Base-by-base conservation (phyloP, 2,888 invertebrate species). In the Cantharis rufa region DNA sequence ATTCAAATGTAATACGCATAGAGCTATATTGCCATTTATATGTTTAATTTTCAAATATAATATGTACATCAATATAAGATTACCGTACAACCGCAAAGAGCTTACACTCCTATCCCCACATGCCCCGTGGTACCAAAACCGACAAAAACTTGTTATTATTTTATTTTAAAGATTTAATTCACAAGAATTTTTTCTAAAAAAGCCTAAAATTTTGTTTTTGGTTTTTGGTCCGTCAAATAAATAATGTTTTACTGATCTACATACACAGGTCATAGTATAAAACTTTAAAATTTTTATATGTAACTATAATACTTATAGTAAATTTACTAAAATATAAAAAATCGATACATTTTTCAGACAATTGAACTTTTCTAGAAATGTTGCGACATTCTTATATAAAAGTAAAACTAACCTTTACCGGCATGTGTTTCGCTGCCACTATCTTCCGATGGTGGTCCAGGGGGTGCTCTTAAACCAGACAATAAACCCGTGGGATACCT, bases 341-440 rank as follows among this genome's bases (percentile, higher is more conserved):
- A 48, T 48, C 7, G 48, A n/a, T 48, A n/a, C 48, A 48, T n/a
- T 48, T 48, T 48, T n/a, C n/a, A 48, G n/a, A n/a, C 48, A 5
- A 48, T 48, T 7, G n/a, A 48, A 48, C n/a, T 48, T n/a, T 48
- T n/a, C 48, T 48, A 48, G 4, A n/a, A 48, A n/a, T n/a, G 48
- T 48, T 13, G 7, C n/a, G 48, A 48, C n/a, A 48, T 48, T 48
- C 48, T 9, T n/a, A 11, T 48, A 48, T n/a, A 48, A 13, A 48
- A 48, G 7, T 74, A 61, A 74, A 62, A 81, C 86, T 81, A 85
- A 88, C 88, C 88, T 88, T 88, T 88, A 79, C 88, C 88, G 78
- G 85, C 86, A 79, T 87, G 87, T 71, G 88, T 87, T 84, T 89
- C 89, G 83, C 88, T 88, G 80, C 89, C 89, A 80, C 88, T 88